Evolutionary conservation across 2,888 invertebrate genomes (phyloP), one percentile per base, ranked within the genome.

Genomic region (Lobophora halterata): DNA sequence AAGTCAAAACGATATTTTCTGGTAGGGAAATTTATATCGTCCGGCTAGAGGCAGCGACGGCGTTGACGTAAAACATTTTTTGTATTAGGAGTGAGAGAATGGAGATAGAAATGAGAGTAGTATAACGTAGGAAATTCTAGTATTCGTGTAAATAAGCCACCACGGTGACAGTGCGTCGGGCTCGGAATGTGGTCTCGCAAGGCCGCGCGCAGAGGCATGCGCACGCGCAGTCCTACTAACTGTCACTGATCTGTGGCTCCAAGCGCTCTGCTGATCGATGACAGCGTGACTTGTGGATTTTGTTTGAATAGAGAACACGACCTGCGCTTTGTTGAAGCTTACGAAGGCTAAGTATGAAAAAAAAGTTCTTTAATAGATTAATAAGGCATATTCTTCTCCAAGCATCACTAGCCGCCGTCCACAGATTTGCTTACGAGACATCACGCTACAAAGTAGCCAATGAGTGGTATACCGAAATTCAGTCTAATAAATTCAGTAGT

Each of bases 151-250:
- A 54, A 41, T 56, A 53, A 55, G 55, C 58, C 49, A 58, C 58
- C 56, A 53, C 55, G 47, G n/a, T n/a, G n/a, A n/a, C n/a, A 49
- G 36, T 42, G 46, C 46, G 40, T 27, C 46, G 39, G 36, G 50
- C 38, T 48, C 40, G 71, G 70, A 72, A 72, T 70, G 68, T 46
- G 55, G 52, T 43, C 44, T 49, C 53, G 60, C 70, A 71, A 73
- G 73, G 72, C 67, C 74, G 69, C 49, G 41, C 58, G 64, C 60
- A 19, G 23, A 43, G 64, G 59, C 47, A 68, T 69, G 71, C 61
- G 51, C 58, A 38, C 51, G 58, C 51, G 55, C 61, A 38, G 31
- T 30, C 30, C n/a, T 3, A 17, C 2, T 6, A 21, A 10, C 21
- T 11, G 8, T 4, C 12, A 20, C 10, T 31, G 14, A 3, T 3